Evolutionary conservation across 2,797 vertebrate species (phyloP).

Genomic region (Gambelia wislizenii): DNA sequence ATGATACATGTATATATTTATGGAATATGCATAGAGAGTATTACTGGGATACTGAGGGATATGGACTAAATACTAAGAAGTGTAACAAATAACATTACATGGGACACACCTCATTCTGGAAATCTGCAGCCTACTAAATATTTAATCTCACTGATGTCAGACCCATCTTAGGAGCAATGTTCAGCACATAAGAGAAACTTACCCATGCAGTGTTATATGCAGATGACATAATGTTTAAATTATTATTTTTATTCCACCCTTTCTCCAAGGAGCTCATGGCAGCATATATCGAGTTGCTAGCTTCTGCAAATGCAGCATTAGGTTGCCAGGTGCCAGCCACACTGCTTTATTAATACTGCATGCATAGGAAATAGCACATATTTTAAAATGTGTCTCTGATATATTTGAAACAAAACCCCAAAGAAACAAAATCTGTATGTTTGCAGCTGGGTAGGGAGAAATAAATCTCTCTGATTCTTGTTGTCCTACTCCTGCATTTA

Average conservation of each 20-base stretch:
- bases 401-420: constrained; percentile 1
- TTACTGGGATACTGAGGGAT: background rate
- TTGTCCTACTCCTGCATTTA: background rate
- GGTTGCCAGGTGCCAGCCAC: background rate
- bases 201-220: background rate
- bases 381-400: background rate
- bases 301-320: background rate
- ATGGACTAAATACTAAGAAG: background rate
- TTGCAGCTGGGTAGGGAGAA: background rate
- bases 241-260: constrained; percentile 9
- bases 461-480: background rate
- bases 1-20: background rate
- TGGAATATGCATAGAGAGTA: background rate
- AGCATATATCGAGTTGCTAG: background rate
- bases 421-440: background rate
- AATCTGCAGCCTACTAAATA: background rate
- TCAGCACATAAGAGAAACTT: background rate
- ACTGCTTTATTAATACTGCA: background rate
- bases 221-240: background rate
- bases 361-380: background rate
- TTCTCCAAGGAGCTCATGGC: constrained; percentile 7
- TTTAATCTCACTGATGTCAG: constrained; percentile 6
- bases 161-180: background rate
- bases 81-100: background rate
- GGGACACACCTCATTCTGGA: background rate